A percentile compares a stretch with the other conserved stretches of the same genome.
These are phyloP conservation scores for Propsilocerus akamusi DNA, from an alignment of 1,140 invertebrate genomes.

Conservation along the genomic window DNA sequence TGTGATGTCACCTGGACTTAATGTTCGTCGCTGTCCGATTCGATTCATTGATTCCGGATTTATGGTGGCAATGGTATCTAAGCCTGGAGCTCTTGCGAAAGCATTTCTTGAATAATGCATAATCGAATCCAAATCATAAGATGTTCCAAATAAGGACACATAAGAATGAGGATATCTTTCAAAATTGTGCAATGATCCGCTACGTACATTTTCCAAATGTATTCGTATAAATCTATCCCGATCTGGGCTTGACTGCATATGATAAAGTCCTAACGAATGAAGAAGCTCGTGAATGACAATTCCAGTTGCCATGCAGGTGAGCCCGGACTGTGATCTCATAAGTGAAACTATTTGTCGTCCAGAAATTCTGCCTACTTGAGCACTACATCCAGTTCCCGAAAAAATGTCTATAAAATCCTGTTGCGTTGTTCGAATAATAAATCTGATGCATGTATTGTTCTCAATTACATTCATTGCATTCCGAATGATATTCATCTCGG, in stretches of 20 bases:
- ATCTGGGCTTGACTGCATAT: constrained; percentile 35
- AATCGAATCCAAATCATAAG: constrained; percentile 56
- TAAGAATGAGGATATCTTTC: constrained; percentile 27
- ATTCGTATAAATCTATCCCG: constrained; percentile 32
- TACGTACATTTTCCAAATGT: constrained; percentile 30
- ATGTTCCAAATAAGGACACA: constrained; percentile 28
- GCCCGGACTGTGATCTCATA: not conserved
- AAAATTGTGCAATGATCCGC: constrained; percentile 29
- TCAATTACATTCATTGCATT: constrained; percentile 2
- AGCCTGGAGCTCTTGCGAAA: constrained; percentile 50
- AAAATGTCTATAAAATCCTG: not conserved
- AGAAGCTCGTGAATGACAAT: constrained; percentile 29
- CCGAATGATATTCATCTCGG: constrained; percentile 6
- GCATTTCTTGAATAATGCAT: constrained; percentile 58
- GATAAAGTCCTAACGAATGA: constrained; percentile 30
- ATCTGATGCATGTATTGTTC: not conserved
- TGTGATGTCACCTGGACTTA: not conserved
- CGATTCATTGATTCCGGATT: not conserved
- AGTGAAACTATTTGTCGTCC: not conserved
- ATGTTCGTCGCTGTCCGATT: not conserved
- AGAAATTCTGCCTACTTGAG: not conserved
- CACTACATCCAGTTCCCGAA: not conserved
- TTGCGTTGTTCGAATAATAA: not conserved
- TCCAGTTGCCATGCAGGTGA: constrained; percentile 12
- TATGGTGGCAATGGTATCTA: constrained; percentile 40